Percentiles rank a stretch among this genome's conserved stretches.
phyloP scores from a whole-genome alignment of 2,888 invertebrate species.

The Hetaerina titia region DNA sequence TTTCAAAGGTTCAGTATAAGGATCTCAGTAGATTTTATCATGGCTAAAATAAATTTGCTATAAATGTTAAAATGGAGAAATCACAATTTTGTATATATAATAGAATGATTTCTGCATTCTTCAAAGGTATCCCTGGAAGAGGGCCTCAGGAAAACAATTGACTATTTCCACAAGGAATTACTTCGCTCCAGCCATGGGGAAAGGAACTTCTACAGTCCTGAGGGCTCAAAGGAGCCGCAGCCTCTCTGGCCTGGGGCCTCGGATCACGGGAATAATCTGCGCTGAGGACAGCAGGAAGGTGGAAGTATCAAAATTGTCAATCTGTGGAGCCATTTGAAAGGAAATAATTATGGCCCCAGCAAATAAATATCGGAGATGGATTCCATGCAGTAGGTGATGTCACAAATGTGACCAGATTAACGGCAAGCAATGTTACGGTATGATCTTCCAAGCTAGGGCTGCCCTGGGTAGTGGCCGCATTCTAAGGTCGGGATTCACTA shows the following conservation, averaged over 20 bases:
- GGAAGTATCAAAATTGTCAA: neutral
- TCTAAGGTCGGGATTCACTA: neutral
- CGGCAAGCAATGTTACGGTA: neutral
- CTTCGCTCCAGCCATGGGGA: conserved; percentile 73
- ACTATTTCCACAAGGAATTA: conserved; percentile 95
- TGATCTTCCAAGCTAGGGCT: neutral
- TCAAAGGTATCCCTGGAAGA: conserved; percentile 86
- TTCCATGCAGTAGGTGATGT: neutral
- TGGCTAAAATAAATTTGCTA: neutral
- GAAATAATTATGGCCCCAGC: neutral
- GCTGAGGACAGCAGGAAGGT: neutral
- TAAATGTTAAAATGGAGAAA: neutral
- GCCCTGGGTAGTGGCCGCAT: neutral
- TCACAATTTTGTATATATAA: neutral
- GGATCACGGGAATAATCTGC: conserved; percentile 41
- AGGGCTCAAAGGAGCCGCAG: conserved; percentile 2
- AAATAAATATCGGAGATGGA: neutral
- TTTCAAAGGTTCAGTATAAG: too few species aligned
- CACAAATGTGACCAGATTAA: neutral
- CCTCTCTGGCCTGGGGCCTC: conserved; percentile 15
- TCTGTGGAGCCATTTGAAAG: neutral
- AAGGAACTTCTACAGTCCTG: conserved; percentile 62
- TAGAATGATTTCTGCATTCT: neutral
- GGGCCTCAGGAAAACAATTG: conserved; percentile 94
- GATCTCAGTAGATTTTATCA: neutral